Evolutionary conservation across 2,797 vertebrate genomes (phyloP).

Genomic region (Pampus argenteus): DNA sequence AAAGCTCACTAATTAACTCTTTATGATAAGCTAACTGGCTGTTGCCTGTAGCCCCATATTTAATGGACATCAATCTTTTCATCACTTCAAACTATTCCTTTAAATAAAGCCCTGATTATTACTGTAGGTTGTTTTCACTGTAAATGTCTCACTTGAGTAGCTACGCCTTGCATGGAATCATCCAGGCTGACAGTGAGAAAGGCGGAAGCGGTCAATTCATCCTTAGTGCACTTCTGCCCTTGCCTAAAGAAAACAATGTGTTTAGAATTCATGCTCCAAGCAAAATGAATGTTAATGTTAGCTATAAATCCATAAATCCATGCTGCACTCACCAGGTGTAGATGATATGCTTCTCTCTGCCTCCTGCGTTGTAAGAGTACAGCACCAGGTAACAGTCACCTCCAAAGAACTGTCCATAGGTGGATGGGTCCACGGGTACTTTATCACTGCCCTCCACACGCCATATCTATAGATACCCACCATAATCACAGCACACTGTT

Average conservation of each 20-base stretch:
- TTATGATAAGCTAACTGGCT: not conserved
- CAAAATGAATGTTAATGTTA: not conserved
- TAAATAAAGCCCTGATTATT: slow-evolving; percentile 1
- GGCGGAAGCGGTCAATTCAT: slow-evolving; percentile 82
- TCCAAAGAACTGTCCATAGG: slow-evolving; percentile 84
- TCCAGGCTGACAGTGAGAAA: slow-evolving; percentile 81
- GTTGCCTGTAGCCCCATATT: not conserved
- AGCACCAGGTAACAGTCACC: slow-evolving; percentile 87
- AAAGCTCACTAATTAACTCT: not conserved
- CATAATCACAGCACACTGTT: not conserved
- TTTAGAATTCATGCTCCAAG: not conserved
- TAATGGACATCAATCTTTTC: not conserved
- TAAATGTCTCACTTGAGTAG: slow-evolving; percentile 79
- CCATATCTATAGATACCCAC: slow-evolving; percentile 80
- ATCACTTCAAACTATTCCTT: not conserved
- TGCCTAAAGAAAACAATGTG: slow-evolving; percentile 75
- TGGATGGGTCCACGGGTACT: slow-evolving; percentile 70
- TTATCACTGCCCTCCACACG: slow-evolving; percentile 78
- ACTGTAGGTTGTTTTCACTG: not conserved
- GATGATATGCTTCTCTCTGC: slow-evolving; percentile 79
- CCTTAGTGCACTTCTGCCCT: slow-evolving; percentile 76
- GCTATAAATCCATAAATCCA: not conserved
- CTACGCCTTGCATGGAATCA: slow-evolving; percentile 76
- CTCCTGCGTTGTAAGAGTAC: slow-evolving; percentile 76
- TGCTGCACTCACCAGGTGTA: slow-evolving; percentile 82